These are phyloP conservation scores for Macaria notata DNA, from an alignment of 2,888 invertebrate species.

Conservation along the genomic window DNA sequence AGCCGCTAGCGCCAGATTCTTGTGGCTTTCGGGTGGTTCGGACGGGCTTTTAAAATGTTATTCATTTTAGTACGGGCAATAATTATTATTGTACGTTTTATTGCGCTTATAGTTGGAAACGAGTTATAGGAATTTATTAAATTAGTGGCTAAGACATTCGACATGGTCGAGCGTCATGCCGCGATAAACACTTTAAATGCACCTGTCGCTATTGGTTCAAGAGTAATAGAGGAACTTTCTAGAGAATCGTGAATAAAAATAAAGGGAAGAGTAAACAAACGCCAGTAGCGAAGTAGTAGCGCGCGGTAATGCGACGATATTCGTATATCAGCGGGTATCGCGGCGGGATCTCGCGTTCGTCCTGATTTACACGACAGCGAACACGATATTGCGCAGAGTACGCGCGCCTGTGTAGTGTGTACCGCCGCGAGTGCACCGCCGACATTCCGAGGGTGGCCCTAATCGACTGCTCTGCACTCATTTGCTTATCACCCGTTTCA, in stretches of 20 bases:
- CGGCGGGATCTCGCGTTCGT: constrained; percentile 60
- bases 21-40: constrained; percentile 40
- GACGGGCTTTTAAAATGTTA: constrained; percentile 40
- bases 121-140: constrained; percentile 31
- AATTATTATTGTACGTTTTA: constrained; percentile 37
- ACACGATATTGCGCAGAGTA: constrained; percentile 49
- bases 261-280: no score
- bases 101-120: constrained; percentile 36
- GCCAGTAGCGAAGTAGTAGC: constrained; percentile 24
- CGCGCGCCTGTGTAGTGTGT: constrained; percentile 28
- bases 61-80: constrained; percentile 37
- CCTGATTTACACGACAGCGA: constrained; percentile 71
- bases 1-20: constrained; percentile 55
- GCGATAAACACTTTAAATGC: constrained; percentile 23
- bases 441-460: constrained; percentile 43
- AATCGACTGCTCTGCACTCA: constrained; percentile 28
- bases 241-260: no score
- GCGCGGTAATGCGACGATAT: constrained; percentile 62
- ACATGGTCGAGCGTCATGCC: constrained; percentile 24
- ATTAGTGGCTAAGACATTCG: constrained; percentile 32
- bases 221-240: neutral
- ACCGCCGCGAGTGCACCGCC: constrained; percentile 18
- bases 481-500: constrained; percentile 27
- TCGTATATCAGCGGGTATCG: constrained; percentile 71
- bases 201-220: constrained; percentile 12